These are phyloP conservation scores for Coelopa pilipes DNA, from an alignment of 2,888 invertebrate species.

Conservation along the genomic window DNA sequence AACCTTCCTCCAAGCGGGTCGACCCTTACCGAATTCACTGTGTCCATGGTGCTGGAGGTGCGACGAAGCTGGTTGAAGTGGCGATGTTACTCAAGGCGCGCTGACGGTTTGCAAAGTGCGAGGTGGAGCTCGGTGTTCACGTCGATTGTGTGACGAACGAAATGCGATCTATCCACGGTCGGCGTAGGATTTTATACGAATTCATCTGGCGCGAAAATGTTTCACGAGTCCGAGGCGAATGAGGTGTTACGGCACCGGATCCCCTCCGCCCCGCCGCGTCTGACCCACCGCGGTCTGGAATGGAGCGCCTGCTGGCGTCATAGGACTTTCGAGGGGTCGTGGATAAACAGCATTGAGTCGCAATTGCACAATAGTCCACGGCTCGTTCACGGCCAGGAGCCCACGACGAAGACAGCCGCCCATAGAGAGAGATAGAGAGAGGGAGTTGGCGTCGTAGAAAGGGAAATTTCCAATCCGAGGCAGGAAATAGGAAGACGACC, in stretches of 20 bases:
- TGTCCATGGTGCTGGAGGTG: conserved; percentile 46
- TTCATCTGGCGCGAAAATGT: conserved; percentile 27
- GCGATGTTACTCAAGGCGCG: not conserved
- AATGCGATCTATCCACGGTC: conserved; percentile 38
- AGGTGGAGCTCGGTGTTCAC: conserved; percentile 18
- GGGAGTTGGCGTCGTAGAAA: conserved; percentile 3
- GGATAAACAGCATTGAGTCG: not conserved
- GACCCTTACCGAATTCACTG: conserved; percentile 50
- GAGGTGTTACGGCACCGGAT: conserved; percentile 26
- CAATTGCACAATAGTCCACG: conserved; percentile 8
- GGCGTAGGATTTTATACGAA: conserved; percentile 42
- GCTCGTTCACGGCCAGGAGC: conserved; percentile 12
- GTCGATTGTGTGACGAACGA: conserved; percentile 38
- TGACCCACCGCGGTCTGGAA: too few species aligned
- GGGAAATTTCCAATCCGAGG: conserved; percentile 14
- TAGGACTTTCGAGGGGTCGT: not conserved
- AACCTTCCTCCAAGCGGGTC: not conserved
- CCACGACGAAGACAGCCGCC: conserved; percentile 2
- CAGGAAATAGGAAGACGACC: not conserved
- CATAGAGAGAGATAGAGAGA: not conserved
- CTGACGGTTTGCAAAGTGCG: too few species aligned
- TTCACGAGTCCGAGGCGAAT: conserved; percentile 2
- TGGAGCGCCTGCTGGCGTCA: conserved; percentile 1
- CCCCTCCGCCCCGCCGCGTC: not conserved
- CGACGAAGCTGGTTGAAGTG: not conserved